These are phyloP conservation scores for Thalassarche chlororhynchos DNA, from an alignment of 2,113 vertebrate species.

Conservation along the genomic window DNA sequence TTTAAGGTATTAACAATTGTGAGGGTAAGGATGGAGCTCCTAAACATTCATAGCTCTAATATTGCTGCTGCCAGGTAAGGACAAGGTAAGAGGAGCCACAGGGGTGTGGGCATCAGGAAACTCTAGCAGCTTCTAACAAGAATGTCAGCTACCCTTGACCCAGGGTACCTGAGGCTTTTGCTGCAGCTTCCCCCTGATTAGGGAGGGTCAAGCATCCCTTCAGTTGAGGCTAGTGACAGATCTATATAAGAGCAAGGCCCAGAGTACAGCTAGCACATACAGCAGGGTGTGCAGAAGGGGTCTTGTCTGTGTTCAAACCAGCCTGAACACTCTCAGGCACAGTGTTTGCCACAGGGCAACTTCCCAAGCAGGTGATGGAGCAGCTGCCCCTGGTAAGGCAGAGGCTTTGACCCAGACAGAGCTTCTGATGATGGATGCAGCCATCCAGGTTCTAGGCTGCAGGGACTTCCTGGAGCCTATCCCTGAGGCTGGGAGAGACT, in stretches of 20 bases:
- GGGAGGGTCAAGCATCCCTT: not conserved
- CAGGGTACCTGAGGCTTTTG: not conserved
- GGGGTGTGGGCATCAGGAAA: not conserved
- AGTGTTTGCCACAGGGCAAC: not conserved
- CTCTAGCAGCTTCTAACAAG: not conserved
- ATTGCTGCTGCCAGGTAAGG: not conserved
- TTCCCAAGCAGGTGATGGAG: not conserved
- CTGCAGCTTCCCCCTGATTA: not conserved
- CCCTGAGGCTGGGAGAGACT: not conserved
- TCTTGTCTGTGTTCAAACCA: not conserved
- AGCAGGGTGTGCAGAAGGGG: not conserved
- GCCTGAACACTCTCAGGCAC: not conserved
- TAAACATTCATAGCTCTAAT: not conserved
- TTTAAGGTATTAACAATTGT: not conserved
- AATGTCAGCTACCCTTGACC: not conserved
- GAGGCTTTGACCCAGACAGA: not conserved
- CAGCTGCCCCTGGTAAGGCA: not conserved
- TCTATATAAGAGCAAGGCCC: not conserved
- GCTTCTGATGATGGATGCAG: not conserved
- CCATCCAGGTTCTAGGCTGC: not conserved
- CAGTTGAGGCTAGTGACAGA: no score
- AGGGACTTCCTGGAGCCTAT: not conserved
- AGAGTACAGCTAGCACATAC: not conserved
- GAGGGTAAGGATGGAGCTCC: not conserved
- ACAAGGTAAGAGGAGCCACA: not conserved